phyloP scores from a whole-genome alignment of 2,888 invertebrate genomes.

The Perizoma affinitatum region DNA sequence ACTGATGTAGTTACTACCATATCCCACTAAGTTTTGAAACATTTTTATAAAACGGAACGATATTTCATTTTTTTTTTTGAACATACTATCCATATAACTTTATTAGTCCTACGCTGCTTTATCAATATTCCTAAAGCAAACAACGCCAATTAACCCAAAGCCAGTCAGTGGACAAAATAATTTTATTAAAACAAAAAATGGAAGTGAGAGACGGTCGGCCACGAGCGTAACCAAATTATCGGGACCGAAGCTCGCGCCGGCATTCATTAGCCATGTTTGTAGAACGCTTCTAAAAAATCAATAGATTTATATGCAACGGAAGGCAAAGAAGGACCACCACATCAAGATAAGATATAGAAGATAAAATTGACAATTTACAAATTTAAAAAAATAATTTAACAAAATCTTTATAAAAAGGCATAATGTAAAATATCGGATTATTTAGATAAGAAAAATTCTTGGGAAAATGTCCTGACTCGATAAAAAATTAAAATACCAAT shows the following conservation, averaged over 20 bases:
- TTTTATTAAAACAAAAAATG: slow-evolving; percentile 35
- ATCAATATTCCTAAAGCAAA: slow-evolving; percentile 14
- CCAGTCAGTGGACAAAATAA: slow-evolving; percentile 32
- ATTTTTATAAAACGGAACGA: too few species aligned
- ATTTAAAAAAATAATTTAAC: too few species aligned
- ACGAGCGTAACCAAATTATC: slow-evolving; percentile 66
- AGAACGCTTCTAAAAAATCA: slow-evolving; percentile 61
- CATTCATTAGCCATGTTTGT: slow-evolving; percentile 75
- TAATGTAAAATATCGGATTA: too few species aligned
- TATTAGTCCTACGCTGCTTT: slow-evolving; percentile 4
- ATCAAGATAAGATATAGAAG: too few species aligned
- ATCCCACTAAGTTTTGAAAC: too few species aligned
- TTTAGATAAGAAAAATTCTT: too few species aligned
- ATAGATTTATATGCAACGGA: slow-evolving; percentile 54
- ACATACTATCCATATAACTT: not conserved
- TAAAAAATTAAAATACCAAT: too few species aligned
- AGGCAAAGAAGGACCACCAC: slow-evolving; percentile 3
- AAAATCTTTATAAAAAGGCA: too few species aligned
- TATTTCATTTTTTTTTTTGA: not conserved
- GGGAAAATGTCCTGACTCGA: too few species aligned
- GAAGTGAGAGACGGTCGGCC: slow-evolving; percentile 45
- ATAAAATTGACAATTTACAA: too few species aligned
- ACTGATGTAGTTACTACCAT: too few species aligned
- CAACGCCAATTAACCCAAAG: slow-evolving; percentile 28
- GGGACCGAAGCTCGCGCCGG: slow-evolving; percentile 35